phyloP scores from a whole-genome alignment of 2,113 vertebrate genomes.

The Oplegnathus fasciatus region DNA sequence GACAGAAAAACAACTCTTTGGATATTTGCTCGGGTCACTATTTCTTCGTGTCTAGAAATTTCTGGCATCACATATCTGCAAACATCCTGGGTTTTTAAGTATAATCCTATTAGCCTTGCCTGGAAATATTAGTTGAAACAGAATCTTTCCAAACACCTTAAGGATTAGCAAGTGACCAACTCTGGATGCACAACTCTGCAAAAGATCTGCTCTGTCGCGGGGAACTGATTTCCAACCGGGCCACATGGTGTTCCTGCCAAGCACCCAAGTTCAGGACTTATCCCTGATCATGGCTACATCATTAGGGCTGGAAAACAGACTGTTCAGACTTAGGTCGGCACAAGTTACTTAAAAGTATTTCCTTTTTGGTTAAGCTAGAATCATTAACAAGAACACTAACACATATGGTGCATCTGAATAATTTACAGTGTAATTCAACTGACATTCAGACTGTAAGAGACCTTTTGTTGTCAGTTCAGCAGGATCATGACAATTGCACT shows the following conservation, averaged over 20 bases:
- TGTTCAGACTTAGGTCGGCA: constrained; percentile 48
- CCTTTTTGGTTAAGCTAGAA: constrained; percentile 25
- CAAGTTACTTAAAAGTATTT: constrained; percentile 52
- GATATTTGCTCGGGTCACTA: constrained; percentile 39
- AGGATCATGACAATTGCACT: background rate
- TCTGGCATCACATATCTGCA: constrained; percentile 49
- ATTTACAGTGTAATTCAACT: background rate
- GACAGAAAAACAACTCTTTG: constrained; percentile 2
- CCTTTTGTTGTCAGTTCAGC: constrained; percentile 5
- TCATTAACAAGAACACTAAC: background rate
- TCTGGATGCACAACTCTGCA: constrained; percentile 36
- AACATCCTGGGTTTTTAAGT: constrained; percentile 50
- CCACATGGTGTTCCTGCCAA: constrained; percentile 62
- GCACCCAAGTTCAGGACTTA: constrained; percentile 56
- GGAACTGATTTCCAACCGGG: constrained; percentile 44
- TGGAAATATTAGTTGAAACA: constrained; percentile 61
- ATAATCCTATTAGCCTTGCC: constrained; percentile 68
- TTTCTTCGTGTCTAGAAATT: constrained; percentile 46
- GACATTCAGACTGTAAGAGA: background rate
- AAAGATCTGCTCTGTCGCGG: constrained; percentile 34
- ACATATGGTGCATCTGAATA: background rate
- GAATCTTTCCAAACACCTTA: constrained; percentile 46
- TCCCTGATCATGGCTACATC: constrained; percentile 50
- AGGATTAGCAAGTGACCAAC: constrained; percentile 45
- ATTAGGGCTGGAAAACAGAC: constrained; percentile 50